Base-by-base conservation (phyloP, 2,888 invertebrate genomes). In the Tipula helvola region DNA sequence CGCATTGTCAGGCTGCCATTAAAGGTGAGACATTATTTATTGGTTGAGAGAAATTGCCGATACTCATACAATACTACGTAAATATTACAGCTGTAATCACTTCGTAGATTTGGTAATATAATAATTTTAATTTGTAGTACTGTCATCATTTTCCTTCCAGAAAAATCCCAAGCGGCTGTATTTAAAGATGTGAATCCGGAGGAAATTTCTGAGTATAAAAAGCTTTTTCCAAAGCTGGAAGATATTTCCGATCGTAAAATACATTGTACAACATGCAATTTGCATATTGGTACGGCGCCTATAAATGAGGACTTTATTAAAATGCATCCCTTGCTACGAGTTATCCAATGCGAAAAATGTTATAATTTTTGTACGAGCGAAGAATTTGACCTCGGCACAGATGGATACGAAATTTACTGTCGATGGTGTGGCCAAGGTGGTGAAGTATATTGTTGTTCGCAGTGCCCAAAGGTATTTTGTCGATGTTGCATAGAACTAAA, bases 401-500 rank as follows among this genome's bases (percentile, higher is more conserved):
- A 96, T 91, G 96, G 96, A 36, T 96, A 96, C 16, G 96, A 96
- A 90, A 91, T 96, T 87, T 96, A 96, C 89, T 96, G 96, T 89
- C 93, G 96, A 86, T 96, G 96, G 96, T 96, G 96, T 89, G 96
- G 96, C 0, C 96, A 96, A 90, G 96, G 94, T 4, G 95, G 95
- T 4, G 95, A 95, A 91, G 95, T 96, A 0, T 95, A 96, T 89
- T 96, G 96, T 89, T 96, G 96, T 89, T 94, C 96, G 1, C 93
- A 93, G 88, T 96, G 96, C 88, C 94, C 94, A 86, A 95, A 93
- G 91, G 95, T 95, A 0, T 95, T 95, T 90, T 95, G 95, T 90
- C 95, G 95, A 93, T 95, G 95, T 92, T 96, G 96, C 90, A 95
- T 96, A 86, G 93, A 93, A 88, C 93, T 94, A 87, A 96, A 96